A percentile compares a stretch with the other conserved stretches of the same genome.
Conservation (phyloP, 2,888 invertebrate genomes). For the Temnothorax rugatulus region DNA sequence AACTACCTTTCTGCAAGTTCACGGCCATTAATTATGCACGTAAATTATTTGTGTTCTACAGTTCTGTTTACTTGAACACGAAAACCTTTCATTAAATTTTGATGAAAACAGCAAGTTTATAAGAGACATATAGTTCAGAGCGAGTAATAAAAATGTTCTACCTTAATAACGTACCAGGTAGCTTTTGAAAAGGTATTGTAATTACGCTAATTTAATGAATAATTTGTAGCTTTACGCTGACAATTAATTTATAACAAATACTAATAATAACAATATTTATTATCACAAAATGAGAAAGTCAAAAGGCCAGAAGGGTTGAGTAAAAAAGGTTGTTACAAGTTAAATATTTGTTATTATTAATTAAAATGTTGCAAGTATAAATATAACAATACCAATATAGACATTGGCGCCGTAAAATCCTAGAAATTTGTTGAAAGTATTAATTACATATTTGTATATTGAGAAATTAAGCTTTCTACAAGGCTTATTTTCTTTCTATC, state of each 20-base stretch:
- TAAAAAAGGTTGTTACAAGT: too few relatives aligned
- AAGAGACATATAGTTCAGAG: background rate
- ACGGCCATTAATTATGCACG: constrained; percentile 16
- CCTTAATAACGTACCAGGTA: background rate
- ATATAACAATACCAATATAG: background rate
- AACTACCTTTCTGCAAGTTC: constrained; percentile 13
- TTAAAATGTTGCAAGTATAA: constrained; percentile 22
- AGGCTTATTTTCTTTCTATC: background rate
- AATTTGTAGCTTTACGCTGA: background rate
- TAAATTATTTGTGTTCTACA: constrained; percentile 16
- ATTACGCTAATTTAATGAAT: background rate
- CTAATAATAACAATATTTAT: background rate
- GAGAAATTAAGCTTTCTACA: background rate
- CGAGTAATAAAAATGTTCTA: background rate
- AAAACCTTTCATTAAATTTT: constrained; percentile 11
- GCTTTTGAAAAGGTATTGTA: background rate
- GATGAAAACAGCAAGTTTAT: background rate
- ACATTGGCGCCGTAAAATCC: background rate
- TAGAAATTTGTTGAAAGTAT: background rate
- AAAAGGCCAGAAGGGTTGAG: too few relatives aligned
- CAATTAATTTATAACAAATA: background rate
- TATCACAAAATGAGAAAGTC: too few relatives aligned
- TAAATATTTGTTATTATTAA: background rate
- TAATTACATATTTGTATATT: background rate
- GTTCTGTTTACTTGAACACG: background rate